phyloP scores from a whole-genome alignment of 2,113 vertebrate genomes.

The Corynorhinus townsendii region DNA sequence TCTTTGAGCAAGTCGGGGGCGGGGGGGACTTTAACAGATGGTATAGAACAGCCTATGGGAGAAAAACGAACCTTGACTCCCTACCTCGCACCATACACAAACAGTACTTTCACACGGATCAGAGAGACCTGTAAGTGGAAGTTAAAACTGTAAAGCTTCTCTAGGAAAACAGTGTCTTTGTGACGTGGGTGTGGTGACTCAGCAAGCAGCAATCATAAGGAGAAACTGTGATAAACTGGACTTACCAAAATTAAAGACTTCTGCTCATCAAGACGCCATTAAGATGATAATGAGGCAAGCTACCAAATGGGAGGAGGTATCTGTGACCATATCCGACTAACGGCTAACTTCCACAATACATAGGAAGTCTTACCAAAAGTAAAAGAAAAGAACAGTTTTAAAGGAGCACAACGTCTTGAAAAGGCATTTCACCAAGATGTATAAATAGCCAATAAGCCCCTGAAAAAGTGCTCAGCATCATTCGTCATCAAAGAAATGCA shows the following conservation, averaged over 20 bases:
- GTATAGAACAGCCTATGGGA: not conserved
- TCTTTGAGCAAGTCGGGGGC: not conserved
- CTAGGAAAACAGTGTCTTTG: not conserved
- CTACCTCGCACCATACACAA: not conserved
- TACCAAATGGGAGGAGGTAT: not conserved
- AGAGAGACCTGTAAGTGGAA: not conserved
- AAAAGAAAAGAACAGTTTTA: not conserved
- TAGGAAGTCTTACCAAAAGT: not conserved
- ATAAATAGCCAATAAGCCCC: not conserved
- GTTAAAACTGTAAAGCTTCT: not conserved
- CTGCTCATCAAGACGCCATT: not conserved
- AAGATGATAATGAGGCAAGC: slow-evolving; percentile 1
- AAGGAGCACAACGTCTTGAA: not conserved
- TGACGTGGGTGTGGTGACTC: not conserved
- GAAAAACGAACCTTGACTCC: not conserved
- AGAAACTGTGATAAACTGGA: not conserved
- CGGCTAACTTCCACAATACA: not conserved
- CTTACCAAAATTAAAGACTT: not conserved
- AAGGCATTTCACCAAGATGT: not conserved
- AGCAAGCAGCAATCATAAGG: not conserved
- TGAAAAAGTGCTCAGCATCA: not conserved
- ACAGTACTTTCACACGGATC: not conserved
- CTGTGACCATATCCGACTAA: not conserved
- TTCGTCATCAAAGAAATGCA: not conserved
- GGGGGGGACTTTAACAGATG: not conserved